phyloP scores from a whole-genome alignment of 2,888 invertebrate species.

The Tryphoninae sp. region DNA sequence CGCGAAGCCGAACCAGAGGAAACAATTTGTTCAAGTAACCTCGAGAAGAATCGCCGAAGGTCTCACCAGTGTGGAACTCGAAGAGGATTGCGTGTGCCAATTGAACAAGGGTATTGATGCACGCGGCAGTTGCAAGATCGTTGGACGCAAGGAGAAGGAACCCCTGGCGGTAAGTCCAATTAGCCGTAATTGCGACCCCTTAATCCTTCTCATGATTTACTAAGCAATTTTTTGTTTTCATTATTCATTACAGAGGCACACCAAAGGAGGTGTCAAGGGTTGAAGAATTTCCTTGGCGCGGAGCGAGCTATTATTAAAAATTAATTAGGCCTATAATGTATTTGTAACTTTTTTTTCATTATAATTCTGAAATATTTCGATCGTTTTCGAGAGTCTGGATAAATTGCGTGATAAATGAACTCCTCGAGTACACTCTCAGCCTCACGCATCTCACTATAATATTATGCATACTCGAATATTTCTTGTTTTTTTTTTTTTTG shows the following conservation, averaged over 20 bases:
- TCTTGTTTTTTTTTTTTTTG: neutral
- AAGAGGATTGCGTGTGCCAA: slow-evolving; percentile 79
- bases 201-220: too few species aligned
- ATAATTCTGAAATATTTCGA: slow-evolving; percentile 59
- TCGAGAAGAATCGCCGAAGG: slow-evolving; percentile 77
- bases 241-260: slow-evolving; percentile 72
- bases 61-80: slow-evolving; percentile 73
- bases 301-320: slow-evolving; percentile 63
- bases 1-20: slow-evolving; percentile 84
- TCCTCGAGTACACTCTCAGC: slow-evolving; percentile 11
- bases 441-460: slow-evolving; percentile 30
- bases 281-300: slow-evolving; percentile 58
- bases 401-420: slow-evolving; percentile 4
- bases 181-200: neutral
- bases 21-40: slow-evolving; percentile 84
- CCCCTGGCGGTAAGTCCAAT: slow-evolving; percentile 67
- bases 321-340: slow-evolving; percentile 71
- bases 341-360: slow-evolving; percentile 70
- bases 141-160: slow-evolving; percentile 75
- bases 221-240: neutral
- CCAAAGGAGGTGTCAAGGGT: slow-evolving; percentile 66
- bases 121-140: slow-evolving; percentile 77
- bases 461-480: slow-evolving; percentile 1
- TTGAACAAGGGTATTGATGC: slow-evolving; percentile 71
- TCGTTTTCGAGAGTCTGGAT: slow-evolving; percentile 21